Evolutionary conservation across 23 tunicate species (phyloP).

Genomic region (Ascidia mentula): DNA sequence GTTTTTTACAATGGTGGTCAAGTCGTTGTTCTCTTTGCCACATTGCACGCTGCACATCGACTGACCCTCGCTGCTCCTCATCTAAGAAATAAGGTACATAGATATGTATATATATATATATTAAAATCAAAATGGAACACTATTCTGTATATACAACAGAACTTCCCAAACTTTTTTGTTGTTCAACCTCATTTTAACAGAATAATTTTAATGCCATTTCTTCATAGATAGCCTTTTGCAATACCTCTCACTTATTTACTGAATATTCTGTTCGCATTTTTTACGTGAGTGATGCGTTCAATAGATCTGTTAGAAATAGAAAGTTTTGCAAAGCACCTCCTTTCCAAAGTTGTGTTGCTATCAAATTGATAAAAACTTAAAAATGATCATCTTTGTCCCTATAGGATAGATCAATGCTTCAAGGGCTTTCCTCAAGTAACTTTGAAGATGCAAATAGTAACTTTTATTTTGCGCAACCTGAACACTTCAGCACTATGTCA

Average conservation of each 20-base stretch:
- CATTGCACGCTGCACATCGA: conserved; percentile 67
- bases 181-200: not conserved
- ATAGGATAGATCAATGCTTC: conserved; percentile 41
- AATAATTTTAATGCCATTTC: too few species aligned
- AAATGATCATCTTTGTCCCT: too few species aligned
- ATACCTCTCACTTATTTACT: too few species aligned
- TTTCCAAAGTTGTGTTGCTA: too few species aligned
- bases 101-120: too few species aligned
- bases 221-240: too few species aligned
- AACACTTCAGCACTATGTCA: conserved; percentile 23
- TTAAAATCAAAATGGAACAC: not conserved
- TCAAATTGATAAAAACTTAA: too few species aligned
- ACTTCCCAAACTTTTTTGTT: not conserved
- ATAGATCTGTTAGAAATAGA: too few species aligned
- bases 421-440: conserved; percentile 8
- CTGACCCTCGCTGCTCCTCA: conserved; percentile 23
- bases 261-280: too few species aligned
- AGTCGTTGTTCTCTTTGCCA: conserved; percentile 54
- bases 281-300: too few species aligned
- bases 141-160: too few species aligned
- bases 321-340: too few species aligned
- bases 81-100: conserved; percentile 15
- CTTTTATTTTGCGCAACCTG: conserved; percentile 56
- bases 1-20: conserved; percentile 20
- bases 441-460: conserved; percentile 30